Evolutionary conservation across 2,113 vertebrate genomes (phyloP), one percentile per base, ranked within the genome.

Genomic region (Burhinus bistriatus): DNA sequence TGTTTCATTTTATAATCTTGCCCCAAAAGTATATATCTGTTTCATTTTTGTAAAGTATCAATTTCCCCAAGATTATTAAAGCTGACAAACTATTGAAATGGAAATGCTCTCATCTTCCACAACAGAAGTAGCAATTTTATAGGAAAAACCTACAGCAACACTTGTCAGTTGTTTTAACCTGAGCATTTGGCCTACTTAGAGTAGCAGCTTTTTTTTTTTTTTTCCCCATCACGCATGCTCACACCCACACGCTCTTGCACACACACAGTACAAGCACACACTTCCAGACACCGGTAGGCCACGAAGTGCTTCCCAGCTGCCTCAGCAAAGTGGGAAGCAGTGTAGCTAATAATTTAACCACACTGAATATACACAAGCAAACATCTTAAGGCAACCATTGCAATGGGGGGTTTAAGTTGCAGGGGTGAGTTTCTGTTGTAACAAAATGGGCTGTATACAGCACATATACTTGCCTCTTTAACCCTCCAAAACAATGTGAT

Each of bases 381-480:
- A 98, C 98, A 98, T 97, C 97, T 98, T 98, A 99, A 99, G 98
- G 98, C 98, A 99, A 98, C 96, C 98, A 98, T 98, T 98, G 98
- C 98, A 98, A 96, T 96, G 94, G 94, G 23, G 96, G 97, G 97
- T 93, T 97, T 94, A 96, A 98, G 89, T 95, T 86, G 83, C 91
- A 98, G 84, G 72, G 52, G 30, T 52, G 75, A 87, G 52, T 91
- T 96, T 95, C 92, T 93, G 72, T 79, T 95, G 59, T 87, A 47
- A 96, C 62, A 75, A 90, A 96, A 95, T 8, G 91, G 97, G 71
- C 71, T 91, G 27, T 72, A 87, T 64, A 86, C 89, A 89, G 58
- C 59, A 69, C 52, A 93, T 82, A 83, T 9, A 81, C 42, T 79
- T 79, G 95, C 94, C 91, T 95, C 91, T 95, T 98, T 97, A 98